These are phyloP conservation scores for Trichogramma evanescens DNA, from an alignment of 2,888 invertebrate genomes.

Conservation along the genomic window DNA sequence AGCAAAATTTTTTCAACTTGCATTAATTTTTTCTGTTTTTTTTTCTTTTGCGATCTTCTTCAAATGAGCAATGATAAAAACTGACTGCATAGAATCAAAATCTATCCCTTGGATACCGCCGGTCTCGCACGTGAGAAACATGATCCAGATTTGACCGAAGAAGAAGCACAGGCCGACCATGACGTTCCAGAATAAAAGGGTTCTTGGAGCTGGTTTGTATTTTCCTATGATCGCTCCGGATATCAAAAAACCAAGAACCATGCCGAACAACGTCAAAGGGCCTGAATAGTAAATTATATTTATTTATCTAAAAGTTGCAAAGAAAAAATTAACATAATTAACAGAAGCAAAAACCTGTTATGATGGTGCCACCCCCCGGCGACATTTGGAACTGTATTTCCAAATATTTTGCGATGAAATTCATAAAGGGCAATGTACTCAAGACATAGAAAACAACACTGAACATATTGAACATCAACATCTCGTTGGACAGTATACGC, in stretches of 20 bases:
- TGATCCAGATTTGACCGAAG: conserved; percentile 50
- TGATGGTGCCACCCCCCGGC: conserved; percentile 58
- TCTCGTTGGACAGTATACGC: conserved; percentile 57
- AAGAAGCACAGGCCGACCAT: conserved; percentile 53
- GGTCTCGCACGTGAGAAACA: conserved; percentile 52
- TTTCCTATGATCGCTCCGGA: conserved; percentile 57
- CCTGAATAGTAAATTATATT: conserved; percentile 35
- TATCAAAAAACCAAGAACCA: conserved; percentile 54
- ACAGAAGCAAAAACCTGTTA: conserved; percentile 53
- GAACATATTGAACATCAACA: conserved; percentile 60
- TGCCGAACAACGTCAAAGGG: conserved; percentile 53
- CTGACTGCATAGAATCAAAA: conserved; percentile 36
- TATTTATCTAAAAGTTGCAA: background rate
- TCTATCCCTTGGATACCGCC: conserved; percentile 42
- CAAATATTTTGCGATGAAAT: conserved; percentile 66
- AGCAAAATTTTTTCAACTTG: background rate
- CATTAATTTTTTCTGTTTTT: background rate
- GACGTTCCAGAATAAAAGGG: conserved; percentile 58
- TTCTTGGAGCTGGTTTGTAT: conserved; percentile 53
- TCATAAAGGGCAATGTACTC: conserved; percentile 59
- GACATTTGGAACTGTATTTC: conserved; percentile 65
- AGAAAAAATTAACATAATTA: background rate
- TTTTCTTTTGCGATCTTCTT: background rate
- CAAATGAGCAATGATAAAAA: conserved; percentile 3
- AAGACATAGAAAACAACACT: conserved; percentile 61